Percentiles rank a stretch among this genome's conserved stretches.
phyloP scores from a whole-genome alignment of 2,888 invertebrate species.

The Tanytarsus gracilentus region DNA sequence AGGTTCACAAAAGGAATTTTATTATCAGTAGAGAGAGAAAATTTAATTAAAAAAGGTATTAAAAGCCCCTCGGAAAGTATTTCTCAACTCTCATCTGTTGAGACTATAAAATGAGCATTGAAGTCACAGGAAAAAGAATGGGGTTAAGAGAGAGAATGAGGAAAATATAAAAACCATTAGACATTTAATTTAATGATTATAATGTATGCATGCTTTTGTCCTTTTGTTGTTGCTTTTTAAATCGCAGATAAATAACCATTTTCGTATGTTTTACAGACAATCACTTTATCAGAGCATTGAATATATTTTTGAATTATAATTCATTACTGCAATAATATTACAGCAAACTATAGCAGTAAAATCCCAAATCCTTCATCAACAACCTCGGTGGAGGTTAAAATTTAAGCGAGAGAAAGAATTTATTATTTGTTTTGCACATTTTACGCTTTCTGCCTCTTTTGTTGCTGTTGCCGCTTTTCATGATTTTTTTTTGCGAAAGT shows the following conservation, averaged over 20 bases:
- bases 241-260: conserved; percentile 12
- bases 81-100: conserved; percentile 21
- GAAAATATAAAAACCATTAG: conserved; percentile 24
- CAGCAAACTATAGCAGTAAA: no score
- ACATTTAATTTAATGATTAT: conserved; percentile 28
- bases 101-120: conserved; percentile 11
- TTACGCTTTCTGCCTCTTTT: neutral
- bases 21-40: neutral
- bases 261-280: neutral
- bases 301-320: no score
- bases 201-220: conserved; percentile 11
- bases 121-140: neutral
- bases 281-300: no score
- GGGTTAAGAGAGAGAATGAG: neutral
- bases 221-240: neutral
- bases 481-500: conserved; percentile 14
- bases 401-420: conserved; percentile 25
- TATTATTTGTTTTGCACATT: conserved; percentile 23
- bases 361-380: no score
- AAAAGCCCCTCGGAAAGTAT: conserved; percentile 1
- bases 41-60: conserved; percentile 29
- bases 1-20: conserved; percentile 2
- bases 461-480: neutral
- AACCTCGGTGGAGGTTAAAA: conserved; percentile 20
- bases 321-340: no score